Conservation (phyloP, 2,797 vertebrate species). For the Spinus pinus region DNA sequence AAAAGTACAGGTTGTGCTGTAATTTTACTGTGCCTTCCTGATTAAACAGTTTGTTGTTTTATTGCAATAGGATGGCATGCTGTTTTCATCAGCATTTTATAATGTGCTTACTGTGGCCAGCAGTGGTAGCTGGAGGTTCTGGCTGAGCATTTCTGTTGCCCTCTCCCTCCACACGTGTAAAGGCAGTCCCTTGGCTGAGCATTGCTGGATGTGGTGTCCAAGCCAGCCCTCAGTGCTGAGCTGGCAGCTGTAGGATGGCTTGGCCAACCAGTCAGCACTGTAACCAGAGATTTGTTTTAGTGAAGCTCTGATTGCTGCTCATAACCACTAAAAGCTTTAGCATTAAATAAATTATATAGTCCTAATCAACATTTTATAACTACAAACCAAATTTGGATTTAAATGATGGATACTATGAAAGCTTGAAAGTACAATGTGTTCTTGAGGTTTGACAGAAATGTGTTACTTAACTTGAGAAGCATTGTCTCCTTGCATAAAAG, state of each 20-base stretch:
- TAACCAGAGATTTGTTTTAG: slow-evolving; percentile 13
- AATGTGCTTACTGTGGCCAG: neutral
- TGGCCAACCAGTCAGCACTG: neutral
- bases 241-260: neutral
- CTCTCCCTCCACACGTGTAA: neutral
- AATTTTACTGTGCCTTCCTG: neutral
- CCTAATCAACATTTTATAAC: slow-evolving; percentile 41
- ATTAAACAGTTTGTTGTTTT: neutral
- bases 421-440: slow-evolving; percentile 17
- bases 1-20: neutral
- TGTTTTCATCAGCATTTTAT: neutral
- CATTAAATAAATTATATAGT: slow-evolving; percentile 45
- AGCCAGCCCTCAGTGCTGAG: neutral
- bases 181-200: neutral
- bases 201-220: neutral
- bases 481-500: neutral
- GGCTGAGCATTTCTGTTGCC: neutral
- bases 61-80: fast-evolving
- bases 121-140: neutral
- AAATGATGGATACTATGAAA: neutral
- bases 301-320: neutral
- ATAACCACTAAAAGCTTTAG: slow-evolving; percentile 40
- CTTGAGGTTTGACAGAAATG: slow-evolving; percentile 46
- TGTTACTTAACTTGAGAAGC: slow-evolving; percentile 6
- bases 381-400: slow-evolving; percentile 41